Evolutionary conservation across 2,888 invertebrate species (phyloP).

Genomic region (Drosophila mimetica): DNA sequence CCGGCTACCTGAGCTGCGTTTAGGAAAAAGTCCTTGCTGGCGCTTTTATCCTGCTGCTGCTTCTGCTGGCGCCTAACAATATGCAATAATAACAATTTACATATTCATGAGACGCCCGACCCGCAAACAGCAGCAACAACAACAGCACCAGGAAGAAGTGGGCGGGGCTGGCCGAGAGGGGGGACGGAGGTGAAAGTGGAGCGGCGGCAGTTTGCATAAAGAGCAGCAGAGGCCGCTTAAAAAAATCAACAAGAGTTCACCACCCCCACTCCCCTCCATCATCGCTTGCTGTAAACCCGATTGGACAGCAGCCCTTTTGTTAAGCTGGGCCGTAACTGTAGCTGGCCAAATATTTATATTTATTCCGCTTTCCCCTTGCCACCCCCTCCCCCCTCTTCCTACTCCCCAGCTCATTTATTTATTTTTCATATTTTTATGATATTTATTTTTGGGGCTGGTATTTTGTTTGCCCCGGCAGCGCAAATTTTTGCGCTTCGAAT

Average conservation of each 20-base stretch:
- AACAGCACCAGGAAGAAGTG: conserved; percentile 6
- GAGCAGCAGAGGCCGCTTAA: conserved; percentile 63
- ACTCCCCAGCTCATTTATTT: conserved; percentile 62
- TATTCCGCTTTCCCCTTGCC: conserved; percentile 19
- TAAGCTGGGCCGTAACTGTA: conserved; percentile 63
- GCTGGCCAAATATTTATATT: conserved; percentile 74
- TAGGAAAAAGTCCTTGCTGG: conserved; percentile 15
- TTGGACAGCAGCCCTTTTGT: conserved; percentile 65
- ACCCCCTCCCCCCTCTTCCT: background rate
- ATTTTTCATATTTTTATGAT: conserved; percentile 72
- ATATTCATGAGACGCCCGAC: conserved; percentile 76
- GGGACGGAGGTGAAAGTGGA: background rate
- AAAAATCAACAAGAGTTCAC: conserved; percentile 49
- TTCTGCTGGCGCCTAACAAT: conserved; percentile 67
- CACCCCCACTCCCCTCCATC: too few relatives aligned
- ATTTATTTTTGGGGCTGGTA: conserved; percentile 61
- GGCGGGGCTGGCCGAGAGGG: background rate
- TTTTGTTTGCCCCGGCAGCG: conserved; percentile 40
- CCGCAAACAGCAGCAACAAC: conserved; percentile 52
- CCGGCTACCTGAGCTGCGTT: conserved; percentile 27
- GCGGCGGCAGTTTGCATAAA: conserved; percentile 70
- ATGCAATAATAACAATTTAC: conserved; percentile 80
- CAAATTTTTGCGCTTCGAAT: conserved; percentile 46
- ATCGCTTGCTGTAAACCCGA: conserved; percentile 31
- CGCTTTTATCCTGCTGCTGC: conserved; percentile 33